Percentiles rank a stretch among this genome's conserved stretches.
Conservation (phyloP, 2,797 vertebrate species). For the Adelosebastes latens region DNA sequence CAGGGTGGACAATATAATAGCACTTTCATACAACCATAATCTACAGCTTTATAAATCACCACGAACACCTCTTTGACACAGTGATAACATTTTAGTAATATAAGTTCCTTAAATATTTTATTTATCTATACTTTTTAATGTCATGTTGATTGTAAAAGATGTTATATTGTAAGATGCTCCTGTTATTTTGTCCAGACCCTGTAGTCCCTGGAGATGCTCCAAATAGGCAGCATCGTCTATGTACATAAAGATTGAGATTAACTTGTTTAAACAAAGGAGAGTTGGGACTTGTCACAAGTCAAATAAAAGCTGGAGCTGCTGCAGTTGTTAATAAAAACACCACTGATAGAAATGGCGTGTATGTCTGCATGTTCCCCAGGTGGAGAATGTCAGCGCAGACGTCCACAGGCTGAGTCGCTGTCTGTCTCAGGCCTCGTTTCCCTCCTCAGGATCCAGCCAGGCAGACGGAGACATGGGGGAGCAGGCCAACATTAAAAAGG, state of each 20-base stretch:
- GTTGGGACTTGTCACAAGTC: conserved; percentile 1
- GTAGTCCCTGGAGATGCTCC: background rate
- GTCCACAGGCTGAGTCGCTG: conserved; percentile 48
- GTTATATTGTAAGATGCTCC: background rate
- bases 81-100: background rate
- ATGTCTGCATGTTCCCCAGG: conserved; percentile 38
- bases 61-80: background rate
- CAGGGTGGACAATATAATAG: background rate
- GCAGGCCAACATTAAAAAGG: conserved; percentile 25
- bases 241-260: background rate
- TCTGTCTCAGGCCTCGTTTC: conserved; percentile 46
- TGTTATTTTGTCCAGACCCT: background rate
- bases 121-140: background rate
- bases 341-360: background rate
- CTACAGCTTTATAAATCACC: background rate
- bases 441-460: conserved; percentile 14
- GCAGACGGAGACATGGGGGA: conserved; percentile 33
- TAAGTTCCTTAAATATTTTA: background rate
- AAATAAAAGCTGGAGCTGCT: conserved; percentile 14
- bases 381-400: conserved; percentile 52
- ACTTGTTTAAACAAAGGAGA: conserved; percentile 32
- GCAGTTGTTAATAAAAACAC: background rate
- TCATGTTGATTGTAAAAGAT: background rate
- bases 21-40: background rate
- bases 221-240: background rate